phyloP scores from a whole-genome alignment of 1,140 invertebrate genomes.

The Colletes gigas region DNA sequence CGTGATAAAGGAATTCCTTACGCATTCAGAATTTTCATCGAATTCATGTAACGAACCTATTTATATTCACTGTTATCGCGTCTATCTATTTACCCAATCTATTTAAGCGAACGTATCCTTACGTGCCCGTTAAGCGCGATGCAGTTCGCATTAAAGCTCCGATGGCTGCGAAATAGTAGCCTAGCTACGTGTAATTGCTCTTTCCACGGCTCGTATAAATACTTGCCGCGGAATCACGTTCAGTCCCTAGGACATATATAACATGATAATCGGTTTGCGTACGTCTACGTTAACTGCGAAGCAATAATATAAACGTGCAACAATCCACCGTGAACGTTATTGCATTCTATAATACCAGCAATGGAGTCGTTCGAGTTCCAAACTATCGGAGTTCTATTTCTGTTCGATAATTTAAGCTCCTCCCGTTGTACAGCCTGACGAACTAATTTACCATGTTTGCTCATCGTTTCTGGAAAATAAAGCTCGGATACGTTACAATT shows the following conservation, averaged over 20 bases:
- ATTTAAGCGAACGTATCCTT: conserved; percentile 25
- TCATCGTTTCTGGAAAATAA: no score
- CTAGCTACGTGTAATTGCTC: conserved; percentile 38
- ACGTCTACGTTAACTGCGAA: conserved; percentile 35
- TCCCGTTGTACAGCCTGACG: background rate
- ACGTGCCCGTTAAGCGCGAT: conserved; percentile 10
- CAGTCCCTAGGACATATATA: background rate
- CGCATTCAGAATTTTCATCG: background rate
- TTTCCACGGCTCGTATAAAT: conserved; percentile 42
- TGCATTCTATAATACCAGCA: background rate
- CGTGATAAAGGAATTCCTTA: no score
- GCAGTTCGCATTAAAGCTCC: conserved; percentile 10
- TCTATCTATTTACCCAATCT: conserved; percentile 4
- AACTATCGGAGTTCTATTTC: conserved; percentile 7
- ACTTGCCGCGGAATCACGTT: conserved; percentile 31
- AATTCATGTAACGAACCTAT: conserved; percentile 23
- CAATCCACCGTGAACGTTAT: conserved; percentile 18
- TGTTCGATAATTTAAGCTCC: background rate
- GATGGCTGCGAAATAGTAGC: conserved; percentile 39
- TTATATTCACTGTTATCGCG: conserved; percentile 10
- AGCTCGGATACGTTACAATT: no score
- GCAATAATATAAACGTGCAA: conserved; percentile 49
- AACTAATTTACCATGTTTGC: background rate
- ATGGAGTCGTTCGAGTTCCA: background rate
- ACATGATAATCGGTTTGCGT: conserved; percentile 44